A percentile compares a stretch with the other conserved stretches of the same genome.
Evolutionary conservation across 2,888 invertebrate genomes (phyloP).

Genomic region (Escarpia spicata): DNA sequence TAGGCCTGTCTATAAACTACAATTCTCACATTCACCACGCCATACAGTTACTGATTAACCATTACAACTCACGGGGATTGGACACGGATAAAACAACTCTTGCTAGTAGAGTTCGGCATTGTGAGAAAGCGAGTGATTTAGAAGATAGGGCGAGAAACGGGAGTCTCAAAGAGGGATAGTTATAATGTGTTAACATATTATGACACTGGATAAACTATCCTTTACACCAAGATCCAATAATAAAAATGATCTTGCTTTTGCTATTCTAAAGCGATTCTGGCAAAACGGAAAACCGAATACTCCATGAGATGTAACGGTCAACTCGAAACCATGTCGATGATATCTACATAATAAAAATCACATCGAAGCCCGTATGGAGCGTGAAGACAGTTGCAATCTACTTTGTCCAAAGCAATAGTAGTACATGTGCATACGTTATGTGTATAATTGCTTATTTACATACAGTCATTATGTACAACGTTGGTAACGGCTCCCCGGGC

Average conservation of each 20-base stretch:
- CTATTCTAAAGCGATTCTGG: neutral
- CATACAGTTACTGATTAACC: neutral
- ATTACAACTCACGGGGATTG: neutral
- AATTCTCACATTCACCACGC: neutral
- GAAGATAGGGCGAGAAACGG: neutral
- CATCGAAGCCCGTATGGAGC: conserved; percentile 13
- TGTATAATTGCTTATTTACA: conserved; percentile 13
- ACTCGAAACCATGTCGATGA: neutral
- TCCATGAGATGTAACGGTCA: neutral
- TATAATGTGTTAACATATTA: neutral
- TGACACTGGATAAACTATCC: too few relatives aligned
- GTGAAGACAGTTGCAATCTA: neutral
- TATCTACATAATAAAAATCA: neutral
- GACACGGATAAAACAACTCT: neutral
- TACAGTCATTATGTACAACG: conserved; percentile 12
- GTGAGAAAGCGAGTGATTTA: neutral
- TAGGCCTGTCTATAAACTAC: neutral
- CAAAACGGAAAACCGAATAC: neutral
- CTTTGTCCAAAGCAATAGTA: neutral
- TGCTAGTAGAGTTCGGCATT: neutral
- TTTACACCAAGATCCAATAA: neutral
- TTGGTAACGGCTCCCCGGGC: neutral
- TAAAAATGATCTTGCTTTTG: neutral
- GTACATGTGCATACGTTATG: neutral
- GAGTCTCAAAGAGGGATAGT: neutral